Base-by-base conservation (phyloP, 2,797 vertebrate genomes). In the Peromyscus aztecus region DNA sequence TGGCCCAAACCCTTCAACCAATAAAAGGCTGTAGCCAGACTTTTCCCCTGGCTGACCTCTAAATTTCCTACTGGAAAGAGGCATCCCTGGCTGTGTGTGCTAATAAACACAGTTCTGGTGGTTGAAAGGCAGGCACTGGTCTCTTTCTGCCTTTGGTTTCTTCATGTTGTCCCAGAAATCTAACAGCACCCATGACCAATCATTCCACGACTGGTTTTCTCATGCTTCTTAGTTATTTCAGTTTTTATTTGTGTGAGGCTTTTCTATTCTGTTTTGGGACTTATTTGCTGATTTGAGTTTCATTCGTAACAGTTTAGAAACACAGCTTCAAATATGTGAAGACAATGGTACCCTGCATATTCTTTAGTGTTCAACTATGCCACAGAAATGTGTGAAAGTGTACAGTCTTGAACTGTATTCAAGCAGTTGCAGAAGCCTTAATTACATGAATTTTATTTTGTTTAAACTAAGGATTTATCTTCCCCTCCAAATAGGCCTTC, bases 321-420 rank as follows among this genome's bases (percentile, higher is more conserved):
- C 27, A 75, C 10, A 71, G 73, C 46, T 86, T 90, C 24, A 69
- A 65, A n/a, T 59, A 67, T 61, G 17, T 13, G 6, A 87, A 21
- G 2, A 75, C 46, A 61, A 75, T 43, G 9, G 34, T 34, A 0
- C 0, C 29, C 16, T 49, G 8, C 4, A 12, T 43, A 76, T 52
- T 57, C 17, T 5, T 78, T 8, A 34, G 43, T 31, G 16, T 78
- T 78, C 29, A 29, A 27, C 7, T 43, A 46, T 29, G 2, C 12
- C 14, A 2, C 13, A 77, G 43, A 49, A 46, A 31, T 0, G 37
- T 10, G 27, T 1, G 2, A 21, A 21, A 82, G 46, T 16, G 0
- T 49, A 10, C 75, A 55, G 21, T 8, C 12, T 65, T 27, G 12
- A 55, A 8, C 31, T 46, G 29, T 57, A 27, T 37, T 82, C 40